Evolutionary conservation across 2,797 vertebrate species (phyloP).

Genomic region (Eospalax fontanierii): DNA sequence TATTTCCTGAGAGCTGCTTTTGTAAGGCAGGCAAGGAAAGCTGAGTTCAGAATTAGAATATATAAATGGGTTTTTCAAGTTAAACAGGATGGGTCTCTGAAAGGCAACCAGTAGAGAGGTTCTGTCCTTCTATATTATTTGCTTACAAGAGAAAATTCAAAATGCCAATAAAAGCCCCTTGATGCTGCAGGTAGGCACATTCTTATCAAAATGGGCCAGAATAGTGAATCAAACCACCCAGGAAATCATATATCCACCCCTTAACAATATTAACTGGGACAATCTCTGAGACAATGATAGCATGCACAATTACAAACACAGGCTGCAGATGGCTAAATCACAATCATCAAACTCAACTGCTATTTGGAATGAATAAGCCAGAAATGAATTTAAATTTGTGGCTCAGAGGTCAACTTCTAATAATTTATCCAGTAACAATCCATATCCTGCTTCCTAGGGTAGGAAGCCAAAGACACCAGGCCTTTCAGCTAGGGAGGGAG

Average conservation of each 20-base stretch:
- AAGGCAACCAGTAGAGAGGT: slow-evolving; percentile 64
- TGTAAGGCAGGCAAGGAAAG: slow-evolving; percentile 72
- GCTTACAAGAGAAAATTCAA: slow-evolving; percentile 71
- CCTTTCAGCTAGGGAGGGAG: background rate
- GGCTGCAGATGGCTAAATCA: slow-evolving; percentile 72
- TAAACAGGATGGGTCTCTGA: slow-evolving; percentile 76
- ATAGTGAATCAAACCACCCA: slow-evolving; percentile 76
- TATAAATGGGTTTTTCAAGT: slow-evolving; percentile 80
- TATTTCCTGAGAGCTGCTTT: slow-evolving; percentile 76
- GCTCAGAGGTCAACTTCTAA: slow-evolving; percentile 60
- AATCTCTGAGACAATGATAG: slow-evolving; percentile 76
- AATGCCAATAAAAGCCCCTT: slow-evolving; percentile 68
- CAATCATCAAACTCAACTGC: slow-evolving; percentile 69
- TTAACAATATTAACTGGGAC: slow-evolving; percentile 78
- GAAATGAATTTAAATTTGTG: slow-evolving; percentile 75
- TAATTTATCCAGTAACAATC: slow-evolving; percentile 49
- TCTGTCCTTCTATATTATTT: slow-evolving; percentile 71
- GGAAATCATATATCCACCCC: slow-evolving; percentile 79
- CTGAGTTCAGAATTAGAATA: slow-evolving; percentile 75
- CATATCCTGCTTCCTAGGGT: slow-evolving; percentile 13
- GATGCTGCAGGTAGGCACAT: slow-evolving; percentile 56
- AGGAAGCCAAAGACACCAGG: background rate
- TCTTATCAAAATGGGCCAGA: slow-evolving; percentile 79
- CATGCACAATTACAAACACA: slow-evolving; percentile 67
- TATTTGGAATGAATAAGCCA: slow-evolving; percentile 75